These are phyloP conservation scores for Brachionus calyciflorus DNA, from an alignment of 1,140 invertebrate genomes.

Conservation along the genomic window DNA sequence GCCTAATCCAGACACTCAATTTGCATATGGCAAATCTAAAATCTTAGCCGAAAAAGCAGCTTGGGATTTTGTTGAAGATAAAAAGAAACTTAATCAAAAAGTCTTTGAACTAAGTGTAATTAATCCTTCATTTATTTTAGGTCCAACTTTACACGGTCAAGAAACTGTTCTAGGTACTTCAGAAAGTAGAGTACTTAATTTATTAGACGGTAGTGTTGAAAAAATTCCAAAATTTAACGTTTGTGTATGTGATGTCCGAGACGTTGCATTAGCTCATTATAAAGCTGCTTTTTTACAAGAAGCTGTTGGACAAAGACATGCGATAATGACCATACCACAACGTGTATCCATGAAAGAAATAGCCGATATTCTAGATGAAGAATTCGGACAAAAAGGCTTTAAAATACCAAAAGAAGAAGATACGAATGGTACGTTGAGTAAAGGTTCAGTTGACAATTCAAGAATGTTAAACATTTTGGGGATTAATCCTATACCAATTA, in stretches of 20 bases:
- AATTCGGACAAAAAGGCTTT: conserved; percentile 55
- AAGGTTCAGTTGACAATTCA: conserved; percentile 62
- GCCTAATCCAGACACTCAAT: conserved; percentile 58
- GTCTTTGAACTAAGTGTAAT: conserved; percentile 64
- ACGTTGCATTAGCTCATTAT: conserved; percentile 65
- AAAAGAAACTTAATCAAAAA: conserved; percentile 54
- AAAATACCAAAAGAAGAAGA: conserved; percentile 57
- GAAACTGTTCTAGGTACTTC: neutral
- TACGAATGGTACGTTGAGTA: conserved; percentile 55
- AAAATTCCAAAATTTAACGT: conserved; percentile 62
- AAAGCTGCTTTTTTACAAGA: conserved; percentile 62
- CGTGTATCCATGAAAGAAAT: neutral
- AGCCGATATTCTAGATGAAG: conserved; percentile 1
- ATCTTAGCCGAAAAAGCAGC: conserved; percentile 65
- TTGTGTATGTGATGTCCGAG: conserved; percentile 64
- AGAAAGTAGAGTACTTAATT: neutral
- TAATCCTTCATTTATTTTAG: conserved; percentile 64
- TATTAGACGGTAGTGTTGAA: neutral
- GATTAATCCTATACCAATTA: conserved; percentile 56
- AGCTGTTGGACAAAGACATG: conserved; percentile 56
- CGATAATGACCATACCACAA: neutral
- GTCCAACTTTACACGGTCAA: conserved; percentile 50
- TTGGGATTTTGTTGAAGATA: conserved; percentile 64
- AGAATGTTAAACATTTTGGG: conserved; percentile 60
- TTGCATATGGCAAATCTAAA: conserved; percentile 63